Evolutionary conservation across 2,113 vertebrate species (phyloP).

Genomic region (Parotia lawesii): DNA sequence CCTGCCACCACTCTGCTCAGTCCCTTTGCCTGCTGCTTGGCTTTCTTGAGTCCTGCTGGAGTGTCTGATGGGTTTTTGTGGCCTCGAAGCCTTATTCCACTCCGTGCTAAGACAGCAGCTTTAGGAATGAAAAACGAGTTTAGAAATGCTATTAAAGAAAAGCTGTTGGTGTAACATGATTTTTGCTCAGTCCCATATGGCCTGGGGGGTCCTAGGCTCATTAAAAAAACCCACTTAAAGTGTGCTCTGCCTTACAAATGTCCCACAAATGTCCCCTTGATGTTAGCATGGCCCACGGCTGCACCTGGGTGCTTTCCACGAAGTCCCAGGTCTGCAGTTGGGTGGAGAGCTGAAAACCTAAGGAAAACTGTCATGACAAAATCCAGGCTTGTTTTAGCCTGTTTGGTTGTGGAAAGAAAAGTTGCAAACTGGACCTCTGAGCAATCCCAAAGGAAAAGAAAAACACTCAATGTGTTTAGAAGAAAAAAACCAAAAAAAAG

Average conservation of each 20-base stretch:
- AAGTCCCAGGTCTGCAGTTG: background rate
- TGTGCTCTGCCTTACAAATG: background rate
- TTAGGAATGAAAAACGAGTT: background rate
- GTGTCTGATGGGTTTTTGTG: background rate
- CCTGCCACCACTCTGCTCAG: background rate
- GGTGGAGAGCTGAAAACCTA: background rate
- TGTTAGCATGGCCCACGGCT: background rate
- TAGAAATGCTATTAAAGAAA: background rate
- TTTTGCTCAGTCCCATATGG: background rate
- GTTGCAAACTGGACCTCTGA: background rate
- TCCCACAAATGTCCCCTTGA: background rate
- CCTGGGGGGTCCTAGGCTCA: background rate
- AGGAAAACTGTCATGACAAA: background rate
- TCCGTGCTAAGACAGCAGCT: background rate
- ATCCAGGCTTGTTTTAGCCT: background rate
- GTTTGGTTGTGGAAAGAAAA: background rate
- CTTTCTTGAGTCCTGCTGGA: background rate
- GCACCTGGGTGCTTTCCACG: background rate
- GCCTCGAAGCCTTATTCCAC: background rate
- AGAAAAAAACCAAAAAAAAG: background rate
- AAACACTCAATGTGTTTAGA: background rate
- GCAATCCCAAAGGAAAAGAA: background rate
- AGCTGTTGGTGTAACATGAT: background rate
- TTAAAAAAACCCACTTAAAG: background rate
- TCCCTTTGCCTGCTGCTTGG: background rate